phyloP scores from a whole-genome alignment of 2,113 vertebrate species.

The Gallinago undulata region DNA sequence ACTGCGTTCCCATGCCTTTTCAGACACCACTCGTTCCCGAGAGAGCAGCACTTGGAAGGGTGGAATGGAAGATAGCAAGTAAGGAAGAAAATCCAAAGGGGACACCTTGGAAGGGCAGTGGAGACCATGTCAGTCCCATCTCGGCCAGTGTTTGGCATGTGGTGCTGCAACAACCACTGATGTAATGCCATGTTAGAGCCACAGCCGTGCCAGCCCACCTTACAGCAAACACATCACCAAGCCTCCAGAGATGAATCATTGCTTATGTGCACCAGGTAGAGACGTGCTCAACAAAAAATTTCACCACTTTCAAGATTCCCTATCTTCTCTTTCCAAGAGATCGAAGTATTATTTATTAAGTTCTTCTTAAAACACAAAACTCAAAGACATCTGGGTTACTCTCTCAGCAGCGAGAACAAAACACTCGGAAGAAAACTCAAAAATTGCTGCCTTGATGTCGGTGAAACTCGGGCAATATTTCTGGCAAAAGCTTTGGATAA shows the following conservation, averaged over 20 bases:
- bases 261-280: neutral
- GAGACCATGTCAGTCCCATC: neutral
- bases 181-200: neutral
- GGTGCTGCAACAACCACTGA: neutral
- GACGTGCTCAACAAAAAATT: neutral
- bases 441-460: neutral
- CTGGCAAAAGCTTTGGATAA: neutral
- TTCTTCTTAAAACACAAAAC: constrained; percentile 17
- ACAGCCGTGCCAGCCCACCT: neutral
- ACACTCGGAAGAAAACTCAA: neutral
- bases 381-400: constrained; percentile 11
- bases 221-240: neutral
- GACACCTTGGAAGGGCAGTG: neutral
- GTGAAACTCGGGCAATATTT: neutral
- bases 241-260: neutral
- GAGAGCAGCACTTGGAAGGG: neutral
- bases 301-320: neutral
- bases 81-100: neutral
- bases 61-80: neutral
- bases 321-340: neutral
- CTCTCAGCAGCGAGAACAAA: neutral
- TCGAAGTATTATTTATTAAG: constrained; percentile 11
- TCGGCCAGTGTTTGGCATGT: neutral
- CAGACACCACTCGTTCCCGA: neutral
- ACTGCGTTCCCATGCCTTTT: neutral